These are phyloP conservation scores for Troides oblongomaculatus DNA, from an alignment of 2,888 invertebrate species.

Conservation along the genomic window DNA sequence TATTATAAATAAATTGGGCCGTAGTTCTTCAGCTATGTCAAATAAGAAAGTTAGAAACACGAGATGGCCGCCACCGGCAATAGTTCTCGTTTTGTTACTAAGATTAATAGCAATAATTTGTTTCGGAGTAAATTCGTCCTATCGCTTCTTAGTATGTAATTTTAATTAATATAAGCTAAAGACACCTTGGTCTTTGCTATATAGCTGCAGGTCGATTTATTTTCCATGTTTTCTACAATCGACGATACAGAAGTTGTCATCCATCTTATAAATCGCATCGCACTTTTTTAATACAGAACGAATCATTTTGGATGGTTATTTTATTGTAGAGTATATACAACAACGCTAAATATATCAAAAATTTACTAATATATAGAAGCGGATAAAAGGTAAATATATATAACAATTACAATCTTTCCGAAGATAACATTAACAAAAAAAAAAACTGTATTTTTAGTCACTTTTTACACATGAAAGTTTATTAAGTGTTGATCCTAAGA, in stretches of 20 bases:
- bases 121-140: constrained; percentile 29
- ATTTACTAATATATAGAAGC: no score
- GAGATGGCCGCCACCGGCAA: constrained; percentile 17
- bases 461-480: no score
- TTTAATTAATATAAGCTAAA: constrained; percentile 24
- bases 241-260: neutral
- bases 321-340: no score
- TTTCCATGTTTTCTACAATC: neutral
- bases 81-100: constrained; percentile 31
- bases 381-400: no score
- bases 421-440: no score
- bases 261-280: neutral
- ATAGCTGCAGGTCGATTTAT: constrained; percentile 2
- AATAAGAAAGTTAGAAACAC: constrained; percentile 23
- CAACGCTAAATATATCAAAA: no score
- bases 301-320: no score
- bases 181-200: constrained; percentile 2
- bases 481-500: no score
- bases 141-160: constrained; percentile 13
- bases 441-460: no score
- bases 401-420: no score
- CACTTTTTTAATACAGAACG: neutral
- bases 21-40: neutral
- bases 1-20: no score
- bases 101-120: constrained; percentile 35